Evolutionary conservation across 2,113 vertebrate genomes (phyloP), one percentile per base, ranked within the genome.

Genomic region (Morone saxatilis): DNA sequence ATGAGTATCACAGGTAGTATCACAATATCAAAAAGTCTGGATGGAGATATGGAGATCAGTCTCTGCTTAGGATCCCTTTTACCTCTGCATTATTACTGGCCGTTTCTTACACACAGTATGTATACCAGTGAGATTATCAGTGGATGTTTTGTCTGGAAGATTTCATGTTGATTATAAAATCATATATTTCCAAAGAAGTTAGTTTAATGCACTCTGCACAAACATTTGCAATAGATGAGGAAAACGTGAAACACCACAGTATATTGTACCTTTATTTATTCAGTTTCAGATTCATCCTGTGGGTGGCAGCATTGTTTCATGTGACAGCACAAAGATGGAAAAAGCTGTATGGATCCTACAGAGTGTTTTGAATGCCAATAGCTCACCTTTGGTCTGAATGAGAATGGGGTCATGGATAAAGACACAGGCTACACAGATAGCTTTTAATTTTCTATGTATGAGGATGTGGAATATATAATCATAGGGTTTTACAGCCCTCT

Each of bases 241-340:
- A 25, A 9, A 25, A 10, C 2, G 1, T 6, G 0, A 0, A n/a
- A 41, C 8, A 5, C 19, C 38, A 40, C 38, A 41, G 9, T 20
- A 3, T 8, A 3, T 1, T 25, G 6, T 20, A 1, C 20, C 3
- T 36, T 48, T 2, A 19, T 25, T 54, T 17, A 25, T 12, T 0
- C 20, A 66, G n/a, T 77, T 31, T 31, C 8, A 1, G 36, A 2
- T 48, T 65, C 43, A 45, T 69, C 88, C 88, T 69, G 78, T 60
- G 59, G 88, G 66, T 41, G 88, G 88, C 85, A 85, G 88, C 75
- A 82, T 69, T 25, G 75, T 50, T 62, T 70, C 56, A 75, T 47
- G 57, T 47, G 22, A 36, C 0, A 16, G 0, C 13, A 51, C 20
- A 48, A 7, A 9, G 7, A 36, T 19, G 1, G 25, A 63, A 56